phyloP scores from a whole-genome alignment of 2,888 invertebrate genomes.

The Drosophila pseudotakahashii region DNA sequence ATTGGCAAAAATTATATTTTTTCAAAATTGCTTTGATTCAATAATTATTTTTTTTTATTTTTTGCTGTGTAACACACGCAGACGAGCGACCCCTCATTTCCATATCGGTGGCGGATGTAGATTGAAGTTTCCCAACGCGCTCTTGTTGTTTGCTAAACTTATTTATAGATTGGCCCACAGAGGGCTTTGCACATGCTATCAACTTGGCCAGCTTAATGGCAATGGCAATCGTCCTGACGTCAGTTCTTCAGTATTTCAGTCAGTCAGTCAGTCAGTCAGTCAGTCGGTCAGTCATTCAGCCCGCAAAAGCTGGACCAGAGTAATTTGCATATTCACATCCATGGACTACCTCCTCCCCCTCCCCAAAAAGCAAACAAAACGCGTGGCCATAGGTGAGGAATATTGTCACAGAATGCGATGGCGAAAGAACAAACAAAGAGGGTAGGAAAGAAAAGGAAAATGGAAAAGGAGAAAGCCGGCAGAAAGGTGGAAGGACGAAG shows the following conservation, averaged over 20 bases:
- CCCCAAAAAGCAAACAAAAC: conserved; percentile 21
- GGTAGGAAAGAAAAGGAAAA: background rate
- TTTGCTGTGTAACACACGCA: conserved; percentile 3
- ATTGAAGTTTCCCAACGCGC: conserved; percentile 23
- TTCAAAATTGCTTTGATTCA: too few species aligned
- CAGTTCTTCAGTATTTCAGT: conserved; percentile 11
- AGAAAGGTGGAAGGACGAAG: background rate
- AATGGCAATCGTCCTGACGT: conserved; percentile 32
- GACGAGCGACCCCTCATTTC: conserved; percentile 8
- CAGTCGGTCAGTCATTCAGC: background rate
- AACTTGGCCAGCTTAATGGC: conserved; percentile 31
- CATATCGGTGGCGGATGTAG: conserved; percentile 8
- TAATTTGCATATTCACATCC: conserved; percentile 40
- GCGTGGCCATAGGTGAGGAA: conserved; percentile 33
- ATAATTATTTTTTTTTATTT: too few species aligned
- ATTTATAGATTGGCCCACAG: conserved; percentile 68
- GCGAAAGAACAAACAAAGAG: conserved; percentile 1
- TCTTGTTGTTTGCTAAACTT: conserved; percentile 56
- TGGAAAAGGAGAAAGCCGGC: background rate
- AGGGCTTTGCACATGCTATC: conserved; percentile 43
- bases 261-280: background rate
- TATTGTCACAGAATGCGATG: conserved; percentile 35
- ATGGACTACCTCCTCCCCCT: background rate
- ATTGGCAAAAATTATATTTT: too few species aligned
- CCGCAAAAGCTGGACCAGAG: conserved; percentile 27